phyloP scores from a whole-genome alignment of 2,888 invertebrate species.

The Lomographa bimaculata region DNA sequence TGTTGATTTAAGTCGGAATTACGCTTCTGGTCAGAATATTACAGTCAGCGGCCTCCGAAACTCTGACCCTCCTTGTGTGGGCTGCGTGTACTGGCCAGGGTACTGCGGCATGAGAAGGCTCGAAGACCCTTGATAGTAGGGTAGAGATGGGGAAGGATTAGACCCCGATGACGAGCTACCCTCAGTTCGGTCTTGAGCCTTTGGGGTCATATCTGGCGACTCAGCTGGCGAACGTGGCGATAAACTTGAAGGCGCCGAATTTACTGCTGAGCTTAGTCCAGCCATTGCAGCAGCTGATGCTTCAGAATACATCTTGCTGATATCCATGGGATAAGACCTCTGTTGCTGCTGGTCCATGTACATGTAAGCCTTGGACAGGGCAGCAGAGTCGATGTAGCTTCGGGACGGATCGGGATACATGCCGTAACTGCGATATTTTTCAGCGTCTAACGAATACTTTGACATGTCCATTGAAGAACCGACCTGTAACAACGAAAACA shows the following conservation, averaged over 20 bases:
- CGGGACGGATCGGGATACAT: conserved; percentile 90
- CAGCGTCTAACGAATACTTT: conserved; percentile 90
- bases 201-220: conserved; percentile 81
- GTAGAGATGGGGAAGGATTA: conserved; percentile 85
- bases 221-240: conserved; percentile 77
- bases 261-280: conserved; percentile 71
- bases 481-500: conserved; percentile 83
- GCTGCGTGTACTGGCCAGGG: conserved; percentile 82
- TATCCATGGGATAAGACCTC: conserved; percentile 84
- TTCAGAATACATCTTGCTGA: conserved; percentile 86
- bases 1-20: conserved; percentile 26
- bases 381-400: conserved; percentile 88
- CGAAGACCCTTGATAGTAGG: conserved; percentile 83
- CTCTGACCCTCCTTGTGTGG: conserved; percentile 85
- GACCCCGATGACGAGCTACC: conserved; percentile 85
- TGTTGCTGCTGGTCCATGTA: conserved; percentile 87
- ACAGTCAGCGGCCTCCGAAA: conserved; percentile 90
- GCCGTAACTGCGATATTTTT: conserved; percentile 90
- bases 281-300: conserved; percentile 85
- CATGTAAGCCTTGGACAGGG: conserved; percentile 89
- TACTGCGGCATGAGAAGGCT: conserved; percentile 88
- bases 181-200: conserved; percentile 79
- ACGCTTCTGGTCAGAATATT: conserved; percentile 90
- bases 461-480: conserved; percentile 90
- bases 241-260: conserved; percentile 72